Percentiles rank a stretch among this genome's conserved stretches.
phyloP scores from a whole-genome alignment of 2,797 vertebrate genomes.

The Sorex maritimensis region DNA sequence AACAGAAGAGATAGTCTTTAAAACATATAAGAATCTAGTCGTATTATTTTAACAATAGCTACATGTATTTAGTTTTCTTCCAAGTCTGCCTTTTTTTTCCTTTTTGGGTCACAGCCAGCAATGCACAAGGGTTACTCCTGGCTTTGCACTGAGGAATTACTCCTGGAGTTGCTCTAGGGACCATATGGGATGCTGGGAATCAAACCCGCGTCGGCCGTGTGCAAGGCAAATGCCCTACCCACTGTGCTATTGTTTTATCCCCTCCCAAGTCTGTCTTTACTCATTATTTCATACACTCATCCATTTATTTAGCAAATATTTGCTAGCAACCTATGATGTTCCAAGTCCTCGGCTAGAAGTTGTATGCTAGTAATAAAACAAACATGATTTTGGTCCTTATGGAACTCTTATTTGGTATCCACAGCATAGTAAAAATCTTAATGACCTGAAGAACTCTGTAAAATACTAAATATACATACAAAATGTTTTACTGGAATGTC shows the following conservation, averaged over 20 bases:
- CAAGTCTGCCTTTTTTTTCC: too few species aligned
- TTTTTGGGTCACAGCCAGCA: too few species aligned
- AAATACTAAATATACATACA: constrained; percentile 2
- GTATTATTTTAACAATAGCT: not conserved
- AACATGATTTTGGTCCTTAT: not conserved
- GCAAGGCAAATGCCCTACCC: too few species aligned
- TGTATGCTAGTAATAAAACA: not conserved
- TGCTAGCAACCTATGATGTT: not conserved
- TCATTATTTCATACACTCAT: not conserved
- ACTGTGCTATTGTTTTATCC: too few species aligned
- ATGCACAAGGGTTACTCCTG: too few species aligned
- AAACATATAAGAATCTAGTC: too few species aligned
- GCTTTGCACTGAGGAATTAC: too few species aligned
- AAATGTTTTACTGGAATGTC: constrained; percentile 32
- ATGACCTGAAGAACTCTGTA: not conserved
- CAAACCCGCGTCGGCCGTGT: too few species aligned
- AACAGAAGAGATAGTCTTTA: too few species aligned
- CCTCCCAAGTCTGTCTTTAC: not conserved
- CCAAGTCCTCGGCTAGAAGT: not conserved
- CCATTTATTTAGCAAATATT: constrained; percentile 35
- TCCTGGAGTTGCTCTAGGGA: too few species aligned
- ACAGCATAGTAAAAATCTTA: not conserved
- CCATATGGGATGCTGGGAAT: too few species aligned
- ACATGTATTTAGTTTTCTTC: not conserved
- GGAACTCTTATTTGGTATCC: not conserved